Evolutionary conservation across 2,113 vertebrate genomes (phyloP).

Genomic region (Eretmochelys imbricata): DNA sequence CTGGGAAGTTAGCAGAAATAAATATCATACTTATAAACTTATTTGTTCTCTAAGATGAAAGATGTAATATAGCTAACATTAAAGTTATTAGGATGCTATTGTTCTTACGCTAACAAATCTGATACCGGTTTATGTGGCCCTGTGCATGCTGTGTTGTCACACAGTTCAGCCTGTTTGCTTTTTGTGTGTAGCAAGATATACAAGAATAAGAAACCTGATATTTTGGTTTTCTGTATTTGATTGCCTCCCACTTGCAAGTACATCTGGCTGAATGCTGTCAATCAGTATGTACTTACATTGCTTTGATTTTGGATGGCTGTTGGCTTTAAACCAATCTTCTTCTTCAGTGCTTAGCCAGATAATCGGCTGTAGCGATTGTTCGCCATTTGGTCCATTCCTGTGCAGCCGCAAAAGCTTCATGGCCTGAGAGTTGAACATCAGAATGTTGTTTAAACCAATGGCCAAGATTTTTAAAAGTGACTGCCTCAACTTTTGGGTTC

Average conservation of each 20-base stretch:
- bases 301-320: background rate
- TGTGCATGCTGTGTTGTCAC: accelerated
- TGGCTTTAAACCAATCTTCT: background rate
- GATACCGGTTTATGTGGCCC: background rate
- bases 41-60: background rate
- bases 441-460: background rate
- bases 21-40: background rate
- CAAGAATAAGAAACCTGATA: background rate
- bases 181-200: background rate
- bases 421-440: too few relatives aligned
- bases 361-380: too few relatives aligned
- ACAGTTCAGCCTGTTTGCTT: background rate
- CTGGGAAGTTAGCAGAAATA: background rate
- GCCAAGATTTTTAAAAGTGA: background rate
- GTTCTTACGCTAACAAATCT: background rate
- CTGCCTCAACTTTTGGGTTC: background rate
- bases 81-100: background rate
- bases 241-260: background rate
- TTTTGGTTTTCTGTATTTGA: background rate
- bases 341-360: too few relatives aligned
- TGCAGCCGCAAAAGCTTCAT: too few relatives aligned
- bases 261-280: background rate
- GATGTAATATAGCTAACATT: background rate
- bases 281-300: accelerated
- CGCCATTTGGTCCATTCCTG: too few relatives aligned